Evolutionary conservation across 1,140 invertebrate genomes (phyloP).

Genomic region (Vanessa atalanta): DNA sequence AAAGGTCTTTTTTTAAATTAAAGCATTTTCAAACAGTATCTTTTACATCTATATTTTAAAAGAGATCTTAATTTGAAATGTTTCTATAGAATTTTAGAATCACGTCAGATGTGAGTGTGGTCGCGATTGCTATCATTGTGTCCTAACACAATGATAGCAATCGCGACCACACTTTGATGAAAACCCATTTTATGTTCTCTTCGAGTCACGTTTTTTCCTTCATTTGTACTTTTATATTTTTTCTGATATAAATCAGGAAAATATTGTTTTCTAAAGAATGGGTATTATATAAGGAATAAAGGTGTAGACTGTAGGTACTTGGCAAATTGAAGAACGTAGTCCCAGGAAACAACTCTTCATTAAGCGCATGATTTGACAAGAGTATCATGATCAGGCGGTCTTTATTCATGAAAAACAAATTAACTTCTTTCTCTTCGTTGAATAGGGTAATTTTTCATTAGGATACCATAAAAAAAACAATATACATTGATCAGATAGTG

Average conservation of each 20-base stretch:
- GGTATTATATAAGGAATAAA: background rate
- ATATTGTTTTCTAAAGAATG: background rate
- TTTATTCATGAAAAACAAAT: conserved; percentile 66
- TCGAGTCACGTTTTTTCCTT: conserved; percentile 33
- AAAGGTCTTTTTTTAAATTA: background rate
- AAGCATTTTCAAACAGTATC: too few relatives aligned
- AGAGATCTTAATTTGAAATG: conserved; percentile 6
- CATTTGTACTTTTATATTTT: conserved; percentile 27
- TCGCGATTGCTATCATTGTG: conserved; percentile 52
- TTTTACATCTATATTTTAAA: background rate
- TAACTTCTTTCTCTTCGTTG: conserved; percentile 52
- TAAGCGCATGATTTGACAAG: conserved; percentile 71
- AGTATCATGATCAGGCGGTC: conserved; percentile 55
- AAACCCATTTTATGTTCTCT: conserved; percentile 37
- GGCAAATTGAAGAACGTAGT: conserved; percentile 26
- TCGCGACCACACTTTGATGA: conserved; percentile 51
- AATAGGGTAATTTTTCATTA: conserved; percentile 48
- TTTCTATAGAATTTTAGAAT: conserved; percentile 17
- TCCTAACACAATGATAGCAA: background rate
- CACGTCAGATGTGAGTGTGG: conserved; percentile 28
- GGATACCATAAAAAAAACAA: background rate
- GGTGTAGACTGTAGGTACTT: background rate
- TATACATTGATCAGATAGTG: too few relatives aligned
- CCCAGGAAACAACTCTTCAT: conserved; percentile 55
- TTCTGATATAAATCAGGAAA: background rate